Evolutionary conservation across 2,888 invertebrate genomes (phyloP), one percentile per base, ranked within the genome.

Genomic region (Timandra comae): DNA sequence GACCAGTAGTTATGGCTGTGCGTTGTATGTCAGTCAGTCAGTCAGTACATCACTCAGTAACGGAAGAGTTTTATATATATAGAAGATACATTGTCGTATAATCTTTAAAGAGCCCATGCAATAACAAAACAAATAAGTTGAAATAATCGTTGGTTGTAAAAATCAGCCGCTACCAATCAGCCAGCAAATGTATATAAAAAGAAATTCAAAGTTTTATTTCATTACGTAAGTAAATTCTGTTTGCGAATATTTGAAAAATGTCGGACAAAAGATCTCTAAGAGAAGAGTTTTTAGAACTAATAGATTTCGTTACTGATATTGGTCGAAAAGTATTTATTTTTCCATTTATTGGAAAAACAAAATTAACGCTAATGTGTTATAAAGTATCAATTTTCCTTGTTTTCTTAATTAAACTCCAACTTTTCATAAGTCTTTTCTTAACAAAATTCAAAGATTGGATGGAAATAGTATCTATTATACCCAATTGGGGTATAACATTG

Each of bases 401-500:
- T 1, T 19, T 58, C 4, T 49, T 67, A 3, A 73, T 76, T 2
- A 56, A 60, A 0, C 21, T 42, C 1, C 81, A 81, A 35, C 52
- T 80, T 3, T 43, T 60, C 2, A 25, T 65, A 1, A 63, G 72
- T 3, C 45, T 80, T 6, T 57, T 56, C n/a, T 38, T 63, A 5
- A 59, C 56, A 3, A 62, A 58, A 3, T 53, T 67, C 3, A 46
- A 51, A n/a, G 59, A 73, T 50, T 71, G 64, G 58, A 56, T 78
- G 3, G 70, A 74, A 29, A 52, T 81, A 1, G 63, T 76, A 2
- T 74, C 78, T 27, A 60, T 78, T 1, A 72, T 71, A 3, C 80
- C 82, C 0, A 80, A 81, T 35, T 53, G 79, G 1, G 81, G 78
- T 7, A 77, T 68, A 0, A 68, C 68, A 30, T 33, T 73, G 3